Conservation (phyloP, 1,140 invertebrate genomes). For the Drosophila kikkawai region DNA sequence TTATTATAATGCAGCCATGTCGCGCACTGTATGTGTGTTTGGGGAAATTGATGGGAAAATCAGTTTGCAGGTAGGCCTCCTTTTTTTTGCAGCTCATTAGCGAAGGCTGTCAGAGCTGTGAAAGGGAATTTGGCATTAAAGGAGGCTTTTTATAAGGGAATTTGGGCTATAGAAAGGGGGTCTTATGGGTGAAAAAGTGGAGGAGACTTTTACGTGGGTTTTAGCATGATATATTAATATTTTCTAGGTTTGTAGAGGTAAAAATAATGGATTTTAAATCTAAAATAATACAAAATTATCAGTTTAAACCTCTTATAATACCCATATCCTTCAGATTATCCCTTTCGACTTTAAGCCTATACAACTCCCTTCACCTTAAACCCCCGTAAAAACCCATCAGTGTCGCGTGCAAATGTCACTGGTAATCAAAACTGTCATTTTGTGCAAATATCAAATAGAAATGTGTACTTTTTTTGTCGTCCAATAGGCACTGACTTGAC, state of each 20-base stretch:
- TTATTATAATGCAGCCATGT: slow-evolving; percentile 55
- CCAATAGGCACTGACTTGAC: slow-evolving; percentile 52
- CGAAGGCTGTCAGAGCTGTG: slow-evolving; percentile 27
- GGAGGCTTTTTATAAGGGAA: not conserved
- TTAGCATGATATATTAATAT: not conserved
- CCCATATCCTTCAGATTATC: not conserved
- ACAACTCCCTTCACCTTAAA: not conserved
- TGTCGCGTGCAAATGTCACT: slow-evolving; percentile 53
- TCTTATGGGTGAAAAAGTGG: not conserved
- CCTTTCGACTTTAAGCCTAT: not conserved
- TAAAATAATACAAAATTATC: no score
- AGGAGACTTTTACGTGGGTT: not conserved
- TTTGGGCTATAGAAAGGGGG: not conserved
- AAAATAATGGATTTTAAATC: not conserved
- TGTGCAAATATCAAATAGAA: slow-evolving; percentile 70
- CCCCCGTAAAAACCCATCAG: slow-evolving; percentile 4
- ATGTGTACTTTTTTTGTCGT: slow-evolving; percentile 57
- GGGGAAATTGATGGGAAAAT: slow-evolving; percentile 50
- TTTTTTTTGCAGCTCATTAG: slow-evolving; percentile 27
- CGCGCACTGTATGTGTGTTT: slow-evolving; percentile 26
- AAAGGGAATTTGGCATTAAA: slow-evolving; percentile 30
- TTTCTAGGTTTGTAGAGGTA: not conserved
- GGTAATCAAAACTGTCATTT: slow-evolving; percentile 52
- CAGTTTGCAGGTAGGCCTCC: slow-evolving; percentile 9
- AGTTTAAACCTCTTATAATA: not conserved